These are phyloP conservation scores for Dipodomys merriami DNA, from an alignment of 2,113 vertebrate species.

Conservation along the genomic window DNA sequence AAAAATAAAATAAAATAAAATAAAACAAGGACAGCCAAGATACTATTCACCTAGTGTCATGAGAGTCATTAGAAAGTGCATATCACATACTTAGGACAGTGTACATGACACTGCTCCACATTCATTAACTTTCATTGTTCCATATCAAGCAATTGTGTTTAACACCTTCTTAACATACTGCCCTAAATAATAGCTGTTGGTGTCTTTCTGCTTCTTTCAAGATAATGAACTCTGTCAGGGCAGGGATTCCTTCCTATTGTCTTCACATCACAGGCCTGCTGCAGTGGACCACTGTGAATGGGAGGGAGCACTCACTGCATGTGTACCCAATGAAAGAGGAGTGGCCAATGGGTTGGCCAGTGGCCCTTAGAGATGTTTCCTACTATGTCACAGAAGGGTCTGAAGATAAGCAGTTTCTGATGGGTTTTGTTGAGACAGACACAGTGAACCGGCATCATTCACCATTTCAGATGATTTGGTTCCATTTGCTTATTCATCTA, in stretches of 20 bases:
- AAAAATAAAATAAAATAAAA: too few species aligned
- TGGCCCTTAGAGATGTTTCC: background rate
- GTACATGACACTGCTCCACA: background rate
- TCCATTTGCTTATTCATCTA: background rate
- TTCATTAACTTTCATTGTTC: background rate
- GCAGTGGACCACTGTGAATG: background rate
- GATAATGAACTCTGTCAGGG: background rate
- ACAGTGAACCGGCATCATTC: background rate
- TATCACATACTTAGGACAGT: background rate
- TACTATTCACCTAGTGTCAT: background rate
- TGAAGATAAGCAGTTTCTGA: background rate
- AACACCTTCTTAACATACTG: background rate
- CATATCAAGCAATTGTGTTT: background rate
- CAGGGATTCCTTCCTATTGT: background rate
- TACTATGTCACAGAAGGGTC: background rate
- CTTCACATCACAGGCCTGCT: background rate
- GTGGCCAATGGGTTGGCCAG: background rate
- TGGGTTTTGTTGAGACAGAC: background rate
- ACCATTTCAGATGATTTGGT: background rate
- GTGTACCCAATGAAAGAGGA: background rate
- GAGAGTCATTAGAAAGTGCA: background rate
- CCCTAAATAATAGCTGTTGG: background rate
- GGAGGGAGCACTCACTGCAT: background rate
- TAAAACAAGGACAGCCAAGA: background rate
- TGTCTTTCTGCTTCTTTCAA: slow-evolving; percentile 30